These are phyloP conservation scores for Tryphoninae sp. DNA, from an alignment of 2,888 invertebrate species.

Conservation along the genomic window DNA sequence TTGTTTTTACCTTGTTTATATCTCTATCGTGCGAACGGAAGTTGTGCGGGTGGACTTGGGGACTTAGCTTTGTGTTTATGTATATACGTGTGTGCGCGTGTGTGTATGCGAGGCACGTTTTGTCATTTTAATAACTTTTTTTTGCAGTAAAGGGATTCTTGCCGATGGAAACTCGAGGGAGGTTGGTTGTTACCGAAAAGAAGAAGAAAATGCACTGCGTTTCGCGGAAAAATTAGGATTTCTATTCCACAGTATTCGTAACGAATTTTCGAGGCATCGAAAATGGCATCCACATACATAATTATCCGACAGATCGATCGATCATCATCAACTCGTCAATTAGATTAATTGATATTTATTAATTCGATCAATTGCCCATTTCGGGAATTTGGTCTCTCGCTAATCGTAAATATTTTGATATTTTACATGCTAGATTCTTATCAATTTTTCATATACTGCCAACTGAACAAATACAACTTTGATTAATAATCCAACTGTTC, in stretches of 20 bases:
- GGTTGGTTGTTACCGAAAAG: constrained; percentile 26
- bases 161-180: constrained; percentile 32
- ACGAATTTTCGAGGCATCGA: constrained; percentile 7
- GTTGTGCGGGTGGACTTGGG: neutral
- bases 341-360: neutral
- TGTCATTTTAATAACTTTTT: neutral
- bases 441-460: constrained; percentile 20
- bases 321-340: neutral
- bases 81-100: neutral
- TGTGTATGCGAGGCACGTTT: neutral
- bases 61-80: neutral
- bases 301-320: neutral
- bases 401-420: neutral
- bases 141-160: constrained; percentile 11
- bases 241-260: neutral
- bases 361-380: neutral
- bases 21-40: constrained; percentile 2
- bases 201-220: constrained; percentile 1
- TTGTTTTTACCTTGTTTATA: neutral
- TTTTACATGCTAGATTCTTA: constrained; percentile 38
- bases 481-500: constrained; percentile 20
- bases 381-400: neutral
- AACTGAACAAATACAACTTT: constrained; percentile 24
- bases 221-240: constrained; percentile 13
- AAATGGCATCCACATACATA: constrained; percentile 1